phyloP scores from a whole-genome alignment of 23 tunicate species.

The Styela plicata region DNA sequence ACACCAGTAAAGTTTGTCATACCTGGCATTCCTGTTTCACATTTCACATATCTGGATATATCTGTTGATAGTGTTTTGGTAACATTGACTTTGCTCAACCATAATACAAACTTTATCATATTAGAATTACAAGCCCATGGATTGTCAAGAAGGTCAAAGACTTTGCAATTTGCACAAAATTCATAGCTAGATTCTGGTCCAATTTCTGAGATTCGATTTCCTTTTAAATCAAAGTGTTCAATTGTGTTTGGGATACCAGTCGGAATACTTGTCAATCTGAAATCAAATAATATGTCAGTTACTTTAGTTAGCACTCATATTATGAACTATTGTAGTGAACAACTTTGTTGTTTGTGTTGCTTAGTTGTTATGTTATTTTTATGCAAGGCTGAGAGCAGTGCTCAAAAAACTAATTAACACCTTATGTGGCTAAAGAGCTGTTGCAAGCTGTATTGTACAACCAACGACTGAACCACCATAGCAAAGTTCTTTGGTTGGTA shows the following conservation, averaged over 20 bases:
- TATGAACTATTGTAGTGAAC: no score
- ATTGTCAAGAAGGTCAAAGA: slow-evolving; percentile 44
- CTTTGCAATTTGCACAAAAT: neutral
- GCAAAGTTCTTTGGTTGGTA: no score
- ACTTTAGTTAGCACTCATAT: neutral
- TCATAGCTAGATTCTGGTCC: slow-evolving; percentile 12
- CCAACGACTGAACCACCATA: no score
- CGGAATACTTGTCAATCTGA: slow-evolving; percentile 54
- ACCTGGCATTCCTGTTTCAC: slow-evolving; percentile 16
- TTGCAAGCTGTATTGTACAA: no score
- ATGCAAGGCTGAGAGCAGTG: no score
- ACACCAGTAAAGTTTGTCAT: no score
- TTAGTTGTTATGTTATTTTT: no score
- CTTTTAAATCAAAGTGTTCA: slow-evolving; percentile 19
- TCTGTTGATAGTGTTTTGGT: neutral
- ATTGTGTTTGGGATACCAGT: slow-evolving; percentile 32
- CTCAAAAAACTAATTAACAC: no score
- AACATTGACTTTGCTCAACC: neutral
- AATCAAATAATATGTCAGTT: slow-evolving; percentile 12
- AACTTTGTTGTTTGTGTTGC: no score
- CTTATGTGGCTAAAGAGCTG: no score
- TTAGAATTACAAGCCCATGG: slow-evolving; percentile 84
- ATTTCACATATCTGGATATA: neutral
- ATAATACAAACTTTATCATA: slow-evolving; percentile 29
- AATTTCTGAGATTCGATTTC: slow-evolving; percentile 46